Evolutionary conservation across 2,113 vertebrate species (phyloP).

Genomic region (Grantiella picta): DNA sequence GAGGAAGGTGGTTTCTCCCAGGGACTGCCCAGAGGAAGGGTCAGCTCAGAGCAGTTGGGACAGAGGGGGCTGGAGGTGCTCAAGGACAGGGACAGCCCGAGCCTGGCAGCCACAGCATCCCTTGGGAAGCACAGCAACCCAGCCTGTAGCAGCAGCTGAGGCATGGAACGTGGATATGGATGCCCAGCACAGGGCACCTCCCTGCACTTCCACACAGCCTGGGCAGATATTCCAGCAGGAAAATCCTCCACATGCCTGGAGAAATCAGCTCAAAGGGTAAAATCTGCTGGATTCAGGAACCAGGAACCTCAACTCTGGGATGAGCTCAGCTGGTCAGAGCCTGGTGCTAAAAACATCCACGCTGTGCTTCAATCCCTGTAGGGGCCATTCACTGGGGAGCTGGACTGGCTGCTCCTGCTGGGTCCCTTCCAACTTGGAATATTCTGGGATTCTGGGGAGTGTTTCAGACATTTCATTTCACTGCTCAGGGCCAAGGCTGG

Average conservation of each 20-base stretch:
- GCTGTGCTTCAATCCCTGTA: not conserved
- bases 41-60: accelerated
- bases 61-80: not conserved
- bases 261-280: not conserved
- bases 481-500: not conserved
- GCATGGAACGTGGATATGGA: accelerated
- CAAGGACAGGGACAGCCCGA: not conserved
- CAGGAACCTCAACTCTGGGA: not conserved
- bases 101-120: not conserved
- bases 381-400: not conserved
- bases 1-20: not conserved
- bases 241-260: not conserved
- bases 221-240: not conserved
- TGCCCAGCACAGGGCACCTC: not conserved
- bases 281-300: not conserved
- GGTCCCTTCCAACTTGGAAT: too few species aligned
- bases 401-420: not conserved
- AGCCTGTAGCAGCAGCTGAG: not conserved
- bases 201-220: not conserved
- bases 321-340: not conserved
- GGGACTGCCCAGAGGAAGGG: not conserved
- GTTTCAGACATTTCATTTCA: not conserved
- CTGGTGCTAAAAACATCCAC: too few species aligned
- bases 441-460: too few species aligned
- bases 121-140: accelerated